Evolutionary conservation across 2,797 vertebrate species (phyloP).

Genomic region (Falco naumanni): DNA sequence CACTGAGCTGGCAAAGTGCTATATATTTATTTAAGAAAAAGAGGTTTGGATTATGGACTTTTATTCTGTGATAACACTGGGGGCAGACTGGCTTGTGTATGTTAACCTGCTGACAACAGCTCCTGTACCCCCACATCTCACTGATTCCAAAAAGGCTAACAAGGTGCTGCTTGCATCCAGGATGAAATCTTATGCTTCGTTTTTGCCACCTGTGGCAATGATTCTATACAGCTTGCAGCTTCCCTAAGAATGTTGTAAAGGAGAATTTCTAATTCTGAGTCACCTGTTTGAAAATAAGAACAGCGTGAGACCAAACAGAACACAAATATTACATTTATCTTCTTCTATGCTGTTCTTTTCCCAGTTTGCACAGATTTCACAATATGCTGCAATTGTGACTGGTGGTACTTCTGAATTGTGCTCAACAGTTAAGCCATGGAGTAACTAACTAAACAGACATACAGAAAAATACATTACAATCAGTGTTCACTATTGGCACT

Average conservation of each 20-base stretch:
- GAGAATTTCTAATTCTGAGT: not conserved
- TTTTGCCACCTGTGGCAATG: not conserved
- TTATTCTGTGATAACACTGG: not conserved
- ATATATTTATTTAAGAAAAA: not conserved
- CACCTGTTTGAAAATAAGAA: not conserved
- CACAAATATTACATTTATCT: not conserved
- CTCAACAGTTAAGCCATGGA: not conserved
- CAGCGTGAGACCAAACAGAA: not conserved
- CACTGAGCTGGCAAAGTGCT: not conserved
- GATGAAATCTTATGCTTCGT: not conserved
- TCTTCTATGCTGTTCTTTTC: not conserved
- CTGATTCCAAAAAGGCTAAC: not conserved
- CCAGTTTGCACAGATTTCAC: not conserved
- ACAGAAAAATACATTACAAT: not conserved
- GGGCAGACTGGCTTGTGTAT: not conserved
- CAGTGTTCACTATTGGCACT: not conserved
- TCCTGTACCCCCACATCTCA: not conserved
- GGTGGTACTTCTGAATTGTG: not conserved
- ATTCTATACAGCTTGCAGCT: not conserved
- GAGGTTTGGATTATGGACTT: not conserved
- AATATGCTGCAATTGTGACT: not conserved
- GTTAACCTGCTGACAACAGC: not conserved
- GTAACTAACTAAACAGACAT: not conserved
- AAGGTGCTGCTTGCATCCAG: not conserved
- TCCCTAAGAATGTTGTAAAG: not conserved